A percentile compares a stretch with the other conserved stretches of the same genome.
phyloP scores from a whole-genome alignment of 2,888 invertebrate genomes.

The Caenorhabditis imperialis region DNA sequence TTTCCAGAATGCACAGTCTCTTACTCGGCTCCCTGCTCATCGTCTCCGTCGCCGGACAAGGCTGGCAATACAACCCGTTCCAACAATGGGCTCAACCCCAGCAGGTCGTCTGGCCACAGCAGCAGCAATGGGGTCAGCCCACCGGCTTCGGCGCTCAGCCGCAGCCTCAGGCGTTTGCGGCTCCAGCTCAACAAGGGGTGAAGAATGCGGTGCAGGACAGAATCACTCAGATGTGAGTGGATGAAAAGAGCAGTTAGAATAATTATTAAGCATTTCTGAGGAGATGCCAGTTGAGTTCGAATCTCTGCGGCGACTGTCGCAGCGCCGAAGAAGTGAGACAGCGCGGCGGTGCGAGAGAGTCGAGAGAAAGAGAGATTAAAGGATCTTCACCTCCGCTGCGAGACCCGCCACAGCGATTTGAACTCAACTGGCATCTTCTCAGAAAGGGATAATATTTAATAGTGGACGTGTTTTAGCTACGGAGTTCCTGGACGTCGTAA shows the following conservation, averaged over 20 bases:
- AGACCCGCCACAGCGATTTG: no score
- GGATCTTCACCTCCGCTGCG: no score
- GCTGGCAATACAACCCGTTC: constrained; percentile 57
- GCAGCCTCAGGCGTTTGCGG: constrained; percentile 18
- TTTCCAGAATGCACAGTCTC: no score
- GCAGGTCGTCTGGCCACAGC: constrained; percentile 36
- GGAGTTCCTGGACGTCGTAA: constrained; percentile 37
- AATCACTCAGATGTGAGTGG: constrained; percentile 45
- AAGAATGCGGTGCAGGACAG: constrained; percentile 49
- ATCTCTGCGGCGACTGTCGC: no score
- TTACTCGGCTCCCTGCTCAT: constrained; percentile 25
- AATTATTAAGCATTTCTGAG: no score
- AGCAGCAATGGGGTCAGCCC: constrained; percentile 20
- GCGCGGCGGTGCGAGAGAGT: no score
- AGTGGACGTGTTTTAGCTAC: constrained; percentile 23
- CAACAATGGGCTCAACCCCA: constrained; percentile 54
- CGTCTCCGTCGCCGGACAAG: constrained; percentile 25
- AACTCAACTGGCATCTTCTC: no score
- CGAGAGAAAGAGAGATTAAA: no score
- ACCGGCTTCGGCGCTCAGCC: constrained; percentile 37
- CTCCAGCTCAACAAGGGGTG: constrained; percentile 42
- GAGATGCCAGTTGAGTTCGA: no score
- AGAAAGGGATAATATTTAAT: background rate
- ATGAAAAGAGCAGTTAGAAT: no score
- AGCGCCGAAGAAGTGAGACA: no score